phyloP scores from a whole-genome alignment of 2,888 invertebrate genomes.

The Caenorhabditis doughertyi region DNA sequence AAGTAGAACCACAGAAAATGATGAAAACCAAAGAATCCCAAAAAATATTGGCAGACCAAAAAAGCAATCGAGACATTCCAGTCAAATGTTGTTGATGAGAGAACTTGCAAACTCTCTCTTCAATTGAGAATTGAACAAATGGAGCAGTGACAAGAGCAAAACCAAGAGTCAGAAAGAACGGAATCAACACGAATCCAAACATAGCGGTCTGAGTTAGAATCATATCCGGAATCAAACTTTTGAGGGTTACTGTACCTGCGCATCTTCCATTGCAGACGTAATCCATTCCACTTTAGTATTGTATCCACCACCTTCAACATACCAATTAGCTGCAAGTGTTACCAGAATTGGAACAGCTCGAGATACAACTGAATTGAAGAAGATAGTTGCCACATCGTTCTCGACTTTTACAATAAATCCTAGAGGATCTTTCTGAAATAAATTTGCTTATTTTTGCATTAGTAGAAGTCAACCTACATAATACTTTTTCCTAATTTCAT shows the following conservation, averaged over 20 bases:
- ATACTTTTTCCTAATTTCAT: slow-evolving; percentile 15
- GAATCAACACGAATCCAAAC: background rate
- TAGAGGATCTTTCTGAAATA: slow-evolving; percentile 12
- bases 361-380: background rate
- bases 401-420: slow-evolving; percentile 34
- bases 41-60: slow-evolving; percentile 24
- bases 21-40: slow-evolving; percentile 28
- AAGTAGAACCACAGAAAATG: background rate
- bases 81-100: slow-evolving; percentile 34
- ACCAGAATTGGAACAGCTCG: slow-evolving; percentile 19
- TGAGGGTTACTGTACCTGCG: too few relatives aligned
- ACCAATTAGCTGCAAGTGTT: slow-evolving; percentile 35
- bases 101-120: slow-evolving; percentile 36
- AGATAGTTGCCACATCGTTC: background rate
- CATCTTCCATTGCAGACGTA: slow-evolving; percentile 16
- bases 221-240: background rate
- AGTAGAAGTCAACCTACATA: slow-evolving; percentile 3
- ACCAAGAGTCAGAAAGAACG: slow-evolving; percentile 17
- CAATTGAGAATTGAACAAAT: slow-evolving; percentile 32
- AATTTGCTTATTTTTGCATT: background rate
- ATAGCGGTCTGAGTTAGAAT: background rate
- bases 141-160: slow-evolving; percentile 39
- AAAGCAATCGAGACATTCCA: slow-evolving; percentile 18
- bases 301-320: slow-evolving; percentile 12
- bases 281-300: slow-evolving; percentile 13